phyloP scores from a whole-genome alignment of 2,888 invertebrate species.

The Atethmia centrago region DNA sequence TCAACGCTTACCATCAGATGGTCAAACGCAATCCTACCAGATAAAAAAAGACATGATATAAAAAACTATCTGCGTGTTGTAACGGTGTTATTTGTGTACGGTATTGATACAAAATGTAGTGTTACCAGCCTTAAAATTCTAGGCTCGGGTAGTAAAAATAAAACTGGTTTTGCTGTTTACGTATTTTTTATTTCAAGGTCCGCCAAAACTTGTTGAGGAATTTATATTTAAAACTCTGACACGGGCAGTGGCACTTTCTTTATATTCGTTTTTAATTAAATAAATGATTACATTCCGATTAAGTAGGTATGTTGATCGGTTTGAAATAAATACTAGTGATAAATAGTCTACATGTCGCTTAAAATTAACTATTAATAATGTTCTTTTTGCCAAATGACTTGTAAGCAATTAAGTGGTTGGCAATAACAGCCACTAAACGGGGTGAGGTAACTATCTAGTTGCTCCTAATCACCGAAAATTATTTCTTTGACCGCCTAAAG shows the following conservation, averaged over 20 bases:
- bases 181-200: conserved; percentile 50
- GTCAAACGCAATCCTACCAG: neutral
- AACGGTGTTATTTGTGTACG: conserved; percentile 30
- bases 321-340: neutral
- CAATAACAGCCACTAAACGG: neutral
- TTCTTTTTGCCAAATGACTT: conserved; percentile 10
- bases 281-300: conserved; percentile 11
- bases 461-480: too few relatives aligned
- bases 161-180: conserved; percentile 43
- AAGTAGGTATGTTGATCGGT: conserved; percentile 1
- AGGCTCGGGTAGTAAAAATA: conserved; percentile 32
- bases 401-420: neutral
- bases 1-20: neutral
- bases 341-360: neutral
- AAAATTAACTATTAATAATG: neutral
- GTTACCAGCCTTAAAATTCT: conserved; percentile 36
- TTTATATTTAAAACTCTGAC: conserved; percentile 12
- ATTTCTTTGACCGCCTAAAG: too few relatives aligned
- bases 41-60: neutral
- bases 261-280: conserved; percentile 23
- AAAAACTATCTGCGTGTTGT: conserved; percentile 10
- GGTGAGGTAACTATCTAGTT: too few relatives aligned
- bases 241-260: conserved; percentile 54
- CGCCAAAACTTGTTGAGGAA: conserved; percentile 37
- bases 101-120: conserved; percentile 32